Percentiles rank a stretch among this genome's conserved stretches.
phyloP scores from a whole-genome alignment of 2,888 invertebrate species.

The Eugnorisma glareosa region DNA sequence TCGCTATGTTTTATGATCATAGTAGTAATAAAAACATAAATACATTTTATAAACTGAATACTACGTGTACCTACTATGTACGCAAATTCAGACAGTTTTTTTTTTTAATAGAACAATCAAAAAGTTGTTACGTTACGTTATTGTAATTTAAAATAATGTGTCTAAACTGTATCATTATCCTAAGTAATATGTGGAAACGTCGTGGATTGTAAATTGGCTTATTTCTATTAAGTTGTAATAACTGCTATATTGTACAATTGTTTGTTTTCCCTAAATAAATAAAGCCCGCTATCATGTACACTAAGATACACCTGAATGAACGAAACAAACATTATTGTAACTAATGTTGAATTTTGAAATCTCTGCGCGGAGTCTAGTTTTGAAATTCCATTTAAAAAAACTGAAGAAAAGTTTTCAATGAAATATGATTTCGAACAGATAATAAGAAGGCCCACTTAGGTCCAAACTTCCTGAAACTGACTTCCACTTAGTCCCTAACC shows the following conservation, averaged over 20 bases:
- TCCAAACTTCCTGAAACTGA: conserved; percentile 7
- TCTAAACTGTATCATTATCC: too few species aligned
- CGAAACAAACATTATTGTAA: not conserved
- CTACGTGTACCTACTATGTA: not conserved
- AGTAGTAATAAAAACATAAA: not conserved
- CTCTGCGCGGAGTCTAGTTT: not conserved
- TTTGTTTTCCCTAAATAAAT: too few species aligned
- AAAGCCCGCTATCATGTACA: too few species aligned
- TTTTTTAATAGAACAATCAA: not conserved
- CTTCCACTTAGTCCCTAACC: not conserved
- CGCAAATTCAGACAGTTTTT: not conserved
- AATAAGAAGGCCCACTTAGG: not conserved
- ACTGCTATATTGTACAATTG: too few species aligned
- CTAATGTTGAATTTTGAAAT: not conserved
- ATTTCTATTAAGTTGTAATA: too few species aligned
- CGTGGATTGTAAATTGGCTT: too few species aligned
- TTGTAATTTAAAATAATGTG: too few species aligned
- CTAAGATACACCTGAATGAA: too few species aligned
- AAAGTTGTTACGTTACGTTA: too few species aligned
- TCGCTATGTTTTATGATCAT: conserved; percentile 27
- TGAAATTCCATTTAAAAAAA: not conserved
- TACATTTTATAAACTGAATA: not conserved
- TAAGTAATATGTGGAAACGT: too few species aligned
- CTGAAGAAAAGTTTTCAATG: not conserved
- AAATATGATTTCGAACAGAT: conserved; percentile 1